Percentiles rank a stretch among this genome's conserved stretches.
Conservation (phyloP, 53 echinoderm and acorn worm genomes). For the Astropecten irregularis region DNA sequence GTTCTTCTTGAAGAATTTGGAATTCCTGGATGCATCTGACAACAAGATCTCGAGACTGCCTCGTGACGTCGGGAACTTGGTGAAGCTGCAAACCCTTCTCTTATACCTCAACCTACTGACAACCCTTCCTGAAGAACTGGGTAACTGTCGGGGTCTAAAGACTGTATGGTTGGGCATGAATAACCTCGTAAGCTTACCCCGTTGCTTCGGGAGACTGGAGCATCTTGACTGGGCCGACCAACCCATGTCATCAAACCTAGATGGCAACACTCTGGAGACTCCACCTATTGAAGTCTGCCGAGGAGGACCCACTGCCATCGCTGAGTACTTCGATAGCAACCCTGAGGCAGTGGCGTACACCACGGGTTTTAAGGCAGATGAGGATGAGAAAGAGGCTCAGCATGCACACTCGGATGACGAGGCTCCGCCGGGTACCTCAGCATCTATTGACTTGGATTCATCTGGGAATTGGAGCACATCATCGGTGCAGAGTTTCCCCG, state of each 20-base stretch:
- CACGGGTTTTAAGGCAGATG: slow-evolving; percentile 21
- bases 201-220: slow-evolving; percentile 67
- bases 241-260: slow-evolving; percentile 81
- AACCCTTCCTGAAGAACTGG: slow-evolving; percentile 73
- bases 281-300: slow-evolving; percentile 87
- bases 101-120: slow-evolving; percentile 79
- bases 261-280: slow-evolving; percentile 78
- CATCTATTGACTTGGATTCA: slow-evolving; percentile 2
- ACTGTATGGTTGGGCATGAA: slow-evolving; percentile 92
- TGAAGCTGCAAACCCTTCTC: slow-evolving; percentile 66
- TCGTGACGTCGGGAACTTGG: slow-evolving; percentile 68
- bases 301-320: slow-evolving; percentile 71
- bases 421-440: background rate
- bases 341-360: slow-evolving; percentile 38
- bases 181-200: slow-evolving; percentile 66
- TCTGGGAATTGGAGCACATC: slow-evolving; percentile 28
- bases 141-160: slow-evolving; percentile 65
- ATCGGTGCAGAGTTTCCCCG: slow-evolving; percentile 47
- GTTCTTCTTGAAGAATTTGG: slow-evolving; percentile 69
- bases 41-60: slow-evolving; percentile 74
- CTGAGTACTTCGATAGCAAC: slow-evolving; percentile 61
- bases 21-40: slow-evolving; percentile 87
- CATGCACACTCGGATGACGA: slow-evolving; percentile 33
- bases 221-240: slow-evolving; percentile 81
- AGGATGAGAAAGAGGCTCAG: slow-evolving; percentile 16